These are phyloP conservation scores for Corythoichthys intestinalis DNA, from an alignment of 2,113 vertebrate genomes.

Conservation along the genomic window DNA sequence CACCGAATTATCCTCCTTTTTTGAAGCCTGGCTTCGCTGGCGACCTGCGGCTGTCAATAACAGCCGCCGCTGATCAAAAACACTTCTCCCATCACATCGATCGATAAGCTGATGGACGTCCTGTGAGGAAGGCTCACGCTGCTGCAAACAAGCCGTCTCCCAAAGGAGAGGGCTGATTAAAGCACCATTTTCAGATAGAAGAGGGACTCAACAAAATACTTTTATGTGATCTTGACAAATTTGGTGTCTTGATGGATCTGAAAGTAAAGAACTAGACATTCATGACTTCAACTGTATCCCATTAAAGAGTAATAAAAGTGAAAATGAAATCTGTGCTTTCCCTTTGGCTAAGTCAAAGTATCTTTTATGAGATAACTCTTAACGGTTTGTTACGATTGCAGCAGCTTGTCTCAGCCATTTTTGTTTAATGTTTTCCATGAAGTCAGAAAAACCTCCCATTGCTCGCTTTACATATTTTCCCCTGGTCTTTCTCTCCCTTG, in stretches of 20 bases:
- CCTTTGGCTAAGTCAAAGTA: neutral
- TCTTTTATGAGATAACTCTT: constrained; percentile 16
- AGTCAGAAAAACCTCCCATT: constrained; percentile 22
- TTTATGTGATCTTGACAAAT: constrained; percentile 24
- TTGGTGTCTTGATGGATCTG: neutral
- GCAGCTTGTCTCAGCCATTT: constrained; percentile 21
- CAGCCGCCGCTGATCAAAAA: constrained; percentile 45
- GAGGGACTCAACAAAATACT: constrained; percentile 14
- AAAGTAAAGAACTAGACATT: constrained; percentile 24
- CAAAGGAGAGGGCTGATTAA: constrained; percentile 30
- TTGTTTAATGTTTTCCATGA: constrained; percentile 24
- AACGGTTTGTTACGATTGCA: constrained; percentile 9
- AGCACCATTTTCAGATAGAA: constrained; percentile 5
- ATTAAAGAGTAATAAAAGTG: constrained; percentile 36
- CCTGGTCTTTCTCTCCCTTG: constrained; percentile 27
- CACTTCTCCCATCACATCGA: constrained; percentile 54
- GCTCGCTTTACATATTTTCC: constrained; percentile 22
- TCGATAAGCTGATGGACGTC: constrained; percentile 26
- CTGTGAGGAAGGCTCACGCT: constrained; percentile 29
- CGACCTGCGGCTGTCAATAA: constrained; percentile 45
- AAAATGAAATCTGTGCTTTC: constrained; percentile 26
- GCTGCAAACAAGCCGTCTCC: constrained; percentile 18
- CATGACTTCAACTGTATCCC: constrained; percentile 17
- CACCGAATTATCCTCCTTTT: constrained; percentile 26
- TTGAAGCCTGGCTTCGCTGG: constrained; percentile 30